Conservation (phyloP, 2,113 vertebrate species). For the Cochlearius cochlearius region DNA sequence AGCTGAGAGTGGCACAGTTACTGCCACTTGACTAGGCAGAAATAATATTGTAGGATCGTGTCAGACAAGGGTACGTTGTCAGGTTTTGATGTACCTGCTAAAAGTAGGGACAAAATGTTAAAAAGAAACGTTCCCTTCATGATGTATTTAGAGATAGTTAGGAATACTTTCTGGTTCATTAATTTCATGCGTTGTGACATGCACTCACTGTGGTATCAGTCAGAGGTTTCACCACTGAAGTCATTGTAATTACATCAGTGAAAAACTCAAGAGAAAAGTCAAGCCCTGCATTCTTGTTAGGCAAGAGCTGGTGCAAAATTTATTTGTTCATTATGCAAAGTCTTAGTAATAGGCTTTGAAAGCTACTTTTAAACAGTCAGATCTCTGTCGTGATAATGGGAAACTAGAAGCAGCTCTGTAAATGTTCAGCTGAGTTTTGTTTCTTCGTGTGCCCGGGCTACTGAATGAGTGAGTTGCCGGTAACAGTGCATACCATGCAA, state of each 20-base stretch:
- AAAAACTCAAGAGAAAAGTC: background rate
- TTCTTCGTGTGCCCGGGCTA: background rate
- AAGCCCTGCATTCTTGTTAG: background rate
- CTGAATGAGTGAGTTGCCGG: fast-evolving
- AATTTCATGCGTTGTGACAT: background rate
- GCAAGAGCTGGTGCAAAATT: background rate
- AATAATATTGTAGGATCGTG: background rate
- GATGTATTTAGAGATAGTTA: background rate
- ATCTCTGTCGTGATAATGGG: background rate
- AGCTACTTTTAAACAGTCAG: background rate
- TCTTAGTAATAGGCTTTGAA: background rate
- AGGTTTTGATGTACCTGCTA: background rate
- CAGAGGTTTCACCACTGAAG: background rate
- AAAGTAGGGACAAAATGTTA: background rate
- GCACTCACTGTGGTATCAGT: background rate
- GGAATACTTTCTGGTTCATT: background rate
- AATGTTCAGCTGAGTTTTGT: background rate
- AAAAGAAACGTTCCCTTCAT: background rate
- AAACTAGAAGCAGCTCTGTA: background rate
- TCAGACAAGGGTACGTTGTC: background rate
- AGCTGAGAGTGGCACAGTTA: background rate
- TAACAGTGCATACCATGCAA: background rate
- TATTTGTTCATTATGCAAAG: background rate
- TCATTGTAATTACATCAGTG: background rate
- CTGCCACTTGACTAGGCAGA: background rate